Base-by-base conservation (phyloP, 2,113 vertebrate genomes). In the Lutjanus erythropterus region DNA sequence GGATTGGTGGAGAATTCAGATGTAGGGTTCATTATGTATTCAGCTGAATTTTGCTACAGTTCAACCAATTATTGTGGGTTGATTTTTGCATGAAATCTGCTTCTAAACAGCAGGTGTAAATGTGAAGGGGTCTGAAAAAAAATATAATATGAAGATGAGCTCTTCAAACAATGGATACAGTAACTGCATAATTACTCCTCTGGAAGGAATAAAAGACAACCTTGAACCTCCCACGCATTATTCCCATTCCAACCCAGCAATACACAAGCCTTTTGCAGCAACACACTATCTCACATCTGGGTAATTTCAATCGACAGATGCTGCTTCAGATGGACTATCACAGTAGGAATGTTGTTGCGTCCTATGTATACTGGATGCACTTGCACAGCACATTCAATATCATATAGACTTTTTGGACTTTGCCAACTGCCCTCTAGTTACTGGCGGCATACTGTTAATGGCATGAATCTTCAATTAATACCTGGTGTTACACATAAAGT, bases 121-220 rank as follows among this genome's bases (percentile, higher is more conserved):
- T 74, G 27, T 59, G 60, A 50, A 21, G 21, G 16, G 58, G 49
- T 35, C 31, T 62, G 44, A 70, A 56, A 69, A 56, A 69, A 68
- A 58, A 25, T 33, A 9, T 25, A 42, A 42, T 71, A 65, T 71
- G 33, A 65, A 72, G 19, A 65, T 65, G 49, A 75, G 47, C 33
- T 64, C 67, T 64, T 71, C 68, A 79, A 79, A 65, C 49, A 79
- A 35, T 46, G 58, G 29, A 59, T 37, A 60, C 46, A 75, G 65
- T 84, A 75, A 76, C 58, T 82, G 59, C 50, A 80, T 80, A 84
- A 84, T 79, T 56, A 79, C 50, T 70, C 75, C 35, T 42, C 41
- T 49, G 66, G 50, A 80, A 71, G 44, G 59, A 80, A 85, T 60
- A 69, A 70, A 74, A 69, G 53, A 59, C 65, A 65, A 80, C 67